A percentile compares a stretch with the other conserved stretches of the same genome.
These are phyloP conservation scores for Gryllus bimaculatus DNA, from an alignment of 1,140 invertebrate species.

Conservation along the genomic window DNA sequence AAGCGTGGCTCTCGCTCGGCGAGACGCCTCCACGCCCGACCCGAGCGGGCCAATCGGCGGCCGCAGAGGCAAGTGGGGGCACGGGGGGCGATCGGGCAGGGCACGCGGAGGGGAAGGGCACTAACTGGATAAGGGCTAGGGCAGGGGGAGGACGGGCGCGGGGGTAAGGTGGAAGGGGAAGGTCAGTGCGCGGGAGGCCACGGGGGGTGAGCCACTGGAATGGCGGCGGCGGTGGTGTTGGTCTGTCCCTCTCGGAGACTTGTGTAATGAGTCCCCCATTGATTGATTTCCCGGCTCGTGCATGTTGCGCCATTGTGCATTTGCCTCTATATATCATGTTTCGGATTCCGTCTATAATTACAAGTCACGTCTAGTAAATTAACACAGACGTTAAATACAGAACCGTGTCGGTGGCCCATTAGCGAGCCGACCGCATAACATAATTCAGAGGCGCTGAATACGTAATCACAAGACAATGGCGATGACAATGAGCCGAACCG, in stretches of 20 bases:
- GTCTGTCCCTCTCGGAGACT: neutral
- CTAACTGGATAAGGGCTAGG: no score
- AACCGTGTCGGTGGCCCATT: neutral
- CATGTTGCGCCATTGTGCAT: neutral
- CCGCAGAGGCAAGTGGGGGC: no score
- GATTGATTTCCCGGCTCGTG: neutral
- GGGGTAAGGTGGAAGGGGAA: neutral
- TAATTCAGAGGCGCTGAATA: neutral
- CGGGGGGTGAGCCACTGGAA: neutral
- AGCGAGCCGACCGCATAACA: neutral
- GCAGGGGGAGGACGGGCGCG: no score
- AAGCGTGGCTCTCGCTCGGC: no score
- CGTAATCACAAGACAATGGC: slow-evolving; percentile 3
- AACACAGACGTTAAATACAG: neutral
- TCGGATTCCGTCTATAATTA: neutral
- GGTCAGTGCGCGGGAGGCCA: no score
- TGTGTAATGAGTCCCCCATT: neutral
- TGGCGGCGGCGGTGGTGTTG: neutral
- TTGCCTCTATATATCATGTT: neutral
- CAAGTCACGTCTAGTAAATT: slow-evolving; percentile 4
- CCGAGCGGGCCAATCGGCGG: no score
- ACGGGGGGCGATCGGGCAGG: no score
- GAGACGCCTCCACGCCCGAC: no score
- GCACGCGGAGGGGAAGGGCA: no score
- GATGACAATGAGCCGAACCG: neutral